phyloP scores from a whole-genome alignment of 2,113 vertebrate species.

The Protobothrops mucrosquamatus region DNA sequence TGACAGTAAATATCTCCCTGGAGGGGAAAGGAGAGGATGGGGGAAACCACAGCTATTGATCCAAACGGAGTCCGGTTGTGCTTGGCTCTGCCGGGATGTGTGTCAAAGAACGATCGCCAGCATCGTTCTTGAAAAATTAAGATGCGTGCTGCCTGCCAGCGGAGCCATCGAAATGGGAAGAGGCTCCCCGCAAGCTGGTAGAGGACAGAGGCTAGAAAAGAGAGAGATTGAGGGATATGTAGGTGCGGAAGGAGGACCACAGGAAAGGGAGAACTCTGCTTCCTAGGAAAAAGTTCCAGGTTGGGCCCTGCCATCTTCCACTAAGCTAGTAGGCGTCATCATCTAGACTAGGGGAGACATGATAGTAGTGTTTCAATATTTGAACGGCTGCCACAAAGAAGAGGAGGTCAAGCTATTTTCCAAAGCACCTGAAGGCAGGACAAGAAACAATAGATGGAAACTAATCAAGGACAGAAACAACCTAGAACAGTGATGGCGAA shows the following conservation, averaged over 20 bases:
- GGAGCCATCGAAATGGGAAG: neutral
- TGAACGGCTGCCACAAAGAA: neutral
- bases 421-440: too few species aligned
- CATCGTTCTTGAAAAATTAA: neutral
- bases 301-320: neutral
- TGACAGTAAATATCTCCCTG: conserved; percentile 14
- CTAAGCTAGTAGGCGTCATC: neutral
- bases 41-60: neutral
- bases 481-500: too few species aligned
- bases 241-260: neutral
- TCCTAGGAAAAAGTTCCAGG: neutral
- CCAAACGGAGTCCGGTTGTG: neutral
- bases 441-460: too few species aligned
- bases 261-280: neutral
- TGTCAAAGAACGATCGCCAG: neutral
- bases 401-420: too few species aligned
- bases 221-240: neutral
- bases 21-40: neutral
- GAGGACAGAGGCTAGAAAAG: neutral
- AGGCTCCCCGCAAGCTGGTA: neutral
- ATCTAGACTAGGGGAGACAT: neutral
- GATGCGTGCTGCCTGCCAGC: neutral
- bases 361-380: neutral
- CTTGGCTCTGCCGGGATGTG: neutral
- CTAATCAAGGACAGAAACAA: too few species aligned